Percentiles rank a stretch among this genome's conserved stretches.
Conservation (phyloP, 37 sponge, comb jelly and placozoan genomes). For the Theonella swinhoei region DNA sequence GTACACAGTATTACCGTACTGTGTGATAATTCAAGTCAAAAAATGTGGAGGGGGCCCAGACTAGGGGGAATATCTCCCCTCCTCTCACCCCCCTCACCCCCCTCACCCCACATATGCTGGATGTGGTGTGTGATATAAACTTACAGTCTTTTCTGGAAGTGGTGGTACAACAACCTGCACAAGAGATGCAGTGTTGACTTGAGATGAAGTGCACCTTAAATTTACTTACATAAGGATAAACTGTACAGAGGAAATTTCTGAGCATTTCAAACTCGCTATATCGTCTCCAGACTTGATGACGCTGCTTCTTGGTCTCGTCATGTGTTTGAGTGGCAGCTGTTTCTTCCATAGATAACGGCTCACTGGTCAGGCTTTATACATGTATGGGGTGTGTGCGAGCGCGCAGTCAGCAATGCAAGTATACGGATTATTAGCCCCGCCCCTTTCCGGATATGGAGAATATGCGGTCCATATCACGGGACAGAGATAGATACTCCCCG, state of each 20-base stretch:
- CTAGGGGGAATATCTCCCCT: too few relatives aligned
- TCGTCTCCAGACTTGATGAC: constrained; percentile 78
- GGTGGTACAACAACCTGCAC: constrained; percentile 69
- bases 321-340: not conserved
- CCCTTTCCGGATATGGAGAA: too few relatives aligned
- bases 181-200: not conserved
- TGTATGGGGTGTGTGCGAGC: not conserved
- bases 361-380: not conserved
- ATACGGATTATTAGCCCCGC: too few relatives aligned
- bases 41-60: too few relatives aligned
- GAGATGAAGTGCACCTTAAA: not conserved
- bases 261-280: constrained; percentile 85
- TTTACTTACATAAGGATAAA: constrained; percentile 72
- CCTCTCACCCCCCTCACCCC: too few relatives aligned
- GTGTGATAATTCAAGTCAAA: too few relatives aligned
- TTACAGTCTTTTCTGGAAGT: constrained; percentile 75
- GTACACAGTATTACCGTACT: too few relatives aligned
- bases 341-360: not conserved
- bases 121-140: too few relatives aligned
- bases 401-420: not conserved
- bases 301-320: not conserved
- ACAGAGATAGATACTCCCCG: too few relatives aligned
- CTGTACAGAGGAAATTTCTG: constrained; percentile 50
- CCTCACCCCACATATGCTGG: too few relatives aligned
- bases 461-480: too few relatives aligned